These are phyloP conservation scores for Lucinisca nassula DNA, from an alignment of 2,888 invertebrate genomes.

Conservation along the genomic window DNA sequence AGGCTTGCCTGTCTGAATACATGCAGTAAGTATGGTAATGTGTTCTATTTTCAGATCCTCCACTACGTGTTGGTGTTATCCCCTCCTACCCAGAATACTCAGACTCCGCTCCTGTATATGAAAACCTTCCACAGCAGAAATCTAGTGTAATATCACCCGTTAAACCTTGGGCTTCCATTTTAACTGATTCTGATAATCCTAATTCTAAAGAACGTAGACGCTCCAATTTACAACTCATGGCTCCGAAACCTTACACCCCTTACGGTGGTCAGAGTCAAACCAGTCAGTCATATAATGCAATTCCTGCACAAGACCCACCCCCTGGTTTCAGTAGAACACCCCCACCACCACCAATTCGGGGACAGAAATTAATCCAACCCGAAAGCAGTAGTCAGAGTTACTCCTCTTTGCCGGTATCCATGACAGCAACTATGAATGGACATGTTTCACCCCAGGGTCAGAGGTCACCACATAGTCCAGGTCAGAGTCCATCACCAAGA, in stretches of 20 bases:
- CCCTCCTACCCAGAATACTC: constrained; percentile 51
- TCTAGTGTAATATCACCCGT: constrained; percentile 31
- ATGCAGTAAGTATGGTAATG: too few relatives aligned
- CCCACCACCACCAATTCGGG: not conserved
- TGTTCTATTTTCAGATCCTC: constrained; percentile 65
- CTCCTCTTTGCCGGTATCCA: not conserved
- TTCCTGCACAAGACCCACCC: not conserved
- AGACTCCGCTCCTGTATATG: constrained; percentile 77
- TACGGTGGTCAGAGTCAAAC: constrained; percentile 39
- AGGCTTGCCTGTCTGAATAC: too few relatives aligned
- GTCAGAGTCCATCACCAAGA: not conserved
- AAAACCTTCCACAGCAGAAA: constrained; percentile 77
- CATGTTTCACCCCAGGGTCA: not conserved
- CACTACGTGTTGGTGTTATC: constrained; percentile 62
- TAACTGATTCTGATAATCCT: constrained; percentile 52
- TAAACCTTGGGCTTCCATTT: constrained; percentile 68
- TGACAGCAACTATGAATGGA: not conserved
- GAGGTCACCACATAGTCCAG: not conserved
- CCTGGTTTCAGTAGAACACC: not conserved
- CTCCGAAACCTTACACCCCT: constrained; percentile 82
- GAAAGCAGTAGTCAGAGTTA: not conserved
- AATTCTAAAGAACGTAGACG: constrained; percentile 74
- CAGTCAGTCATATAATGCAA: constrained; percentile 53
- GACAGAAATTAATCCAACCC: not conserved
- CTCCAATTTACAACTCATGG: constrained; percentile 76